phyloP scores from a whole-genome alignment of 2,113 vertebrate species.

The Gallinago media region DNA sequence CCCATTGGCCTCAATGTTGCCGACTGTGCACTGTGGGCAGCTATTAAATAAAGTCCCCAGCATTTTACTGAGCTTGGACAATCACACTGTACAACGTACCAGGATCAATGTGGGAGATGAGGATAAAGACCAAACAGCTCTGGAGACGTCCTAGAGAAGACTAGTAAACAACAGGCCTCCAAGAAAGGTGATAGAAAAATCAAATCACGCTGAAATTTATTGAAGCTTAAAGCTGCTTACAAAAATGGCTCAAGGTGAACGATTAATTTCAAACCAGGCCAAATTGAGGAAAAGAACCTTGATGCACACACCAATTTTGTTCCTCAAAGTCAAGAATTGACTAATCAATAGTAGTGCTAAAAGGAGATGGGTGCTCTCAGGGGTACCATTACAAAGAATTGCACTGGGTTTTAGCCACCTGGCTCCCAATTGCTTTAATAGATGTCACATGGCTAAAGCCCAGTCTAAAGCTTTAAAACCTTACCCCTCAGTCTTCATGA shows the following conservation, averaged over 20 bases:
- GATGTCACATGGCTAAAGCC: conserved; percentile 20
- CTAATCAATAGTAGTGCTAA: conserved; percentile 61
- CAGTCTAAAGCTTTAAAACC: conserved; percentile 14
- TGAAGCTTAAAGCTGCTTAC: conserved; percentile 36
- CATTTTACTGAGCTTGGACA: neutral
- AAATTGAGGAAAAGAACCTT: conserved; percentile 64
- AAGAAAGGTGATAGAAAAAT: conserved; percentile 11
- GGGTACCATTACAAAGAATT: conserved; percentile 66
- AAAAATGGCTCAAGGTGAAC: conserved; percentile 27
- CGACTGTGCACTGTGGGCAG: neutral
- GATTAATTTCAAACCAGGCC: conserved; percentile 57
- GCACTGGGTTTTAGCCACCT: conserved; percentile 62
- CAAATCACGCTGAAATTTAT: conserved; percentile 32
- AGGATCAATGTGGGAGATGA: neutral
- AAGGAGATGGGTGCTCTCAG: conserved; percentile 53
- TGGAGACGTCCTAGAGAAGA: neutral
- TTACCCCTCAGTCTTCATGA: neutral
- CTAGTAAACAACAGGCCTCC: conserved; percentile 11
- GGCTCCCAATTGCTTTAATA: conserved; percentile 63
- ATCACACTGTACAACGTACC: neutral
- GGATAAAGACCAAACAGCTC: conserved; percentile 1
- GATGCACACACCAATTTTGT: conserved; percentile 64
- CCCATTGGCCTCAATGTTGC: neutral
- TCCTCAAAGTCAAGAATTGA: conserved; percentile 64
- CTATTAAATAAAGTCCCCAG: neutral